Base-by-base conservation (phyloP, 1,140 invertebrate genomes). In the Riptortus pedestris region DNA sequence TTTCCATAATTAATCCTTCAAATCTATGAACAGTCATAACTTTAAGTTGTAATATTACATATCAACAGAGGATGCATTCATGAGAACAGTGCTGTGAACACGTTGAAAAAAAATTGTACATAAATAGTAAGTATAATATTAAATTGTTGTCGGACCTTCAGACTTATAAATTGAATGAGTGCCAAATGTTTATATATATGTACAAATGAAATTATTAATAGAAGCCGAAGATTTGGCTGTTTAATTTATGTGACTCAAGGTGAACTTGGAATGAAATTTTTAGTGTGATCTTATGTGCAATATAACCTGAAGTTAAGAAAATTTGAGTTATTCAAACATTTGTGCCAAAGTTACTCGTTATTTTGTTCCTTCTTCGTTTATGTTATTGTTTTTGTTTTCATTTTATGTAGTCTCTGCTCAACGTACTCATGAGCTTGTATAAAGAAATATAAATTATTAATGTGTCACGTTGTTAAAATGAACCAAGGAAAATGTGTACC, bases 261-360 rank as follows among this genome's bases (percentile, higher is more conserved):
- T n/a, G n/a, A n/a, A n/a, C n/a, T 7, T 38, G 5, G 14, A 38
- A 5, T 38, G 14, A 38, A 24, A 27, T 14, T 55, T 55, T 55
- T 55, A 55, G 51, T 55, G 51, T 55, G 51, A 55, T 55, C 20
- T 55, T 24, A 4, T 4, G 51, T 55, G 51, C 51, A 55, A 55
- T 55, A 55, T 55, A n/a, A n/a, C 51, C 26, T 24, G 51, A 24
- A 24, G 51, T 24, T 12, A 55, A 26, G 24, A 55, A 55, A 26
- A 22, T 24, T 24, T 3, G 4, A 48, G 4, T 16, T 11, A 7
- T 18, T 11, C 4, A 18, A 38, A 38, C 14, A 7, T 7, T 27
- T 64, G 63, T 64, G 63, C 63, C 63, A 64, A 64, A 64, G 52
- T 14, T 64, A 31, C 33, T 1, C 26, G 29, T 63, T 63, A 52